phyloP scores from a whole-genome alignment of 2,888 invertebrate species.

The Mellilla xanthometata region DNA sequence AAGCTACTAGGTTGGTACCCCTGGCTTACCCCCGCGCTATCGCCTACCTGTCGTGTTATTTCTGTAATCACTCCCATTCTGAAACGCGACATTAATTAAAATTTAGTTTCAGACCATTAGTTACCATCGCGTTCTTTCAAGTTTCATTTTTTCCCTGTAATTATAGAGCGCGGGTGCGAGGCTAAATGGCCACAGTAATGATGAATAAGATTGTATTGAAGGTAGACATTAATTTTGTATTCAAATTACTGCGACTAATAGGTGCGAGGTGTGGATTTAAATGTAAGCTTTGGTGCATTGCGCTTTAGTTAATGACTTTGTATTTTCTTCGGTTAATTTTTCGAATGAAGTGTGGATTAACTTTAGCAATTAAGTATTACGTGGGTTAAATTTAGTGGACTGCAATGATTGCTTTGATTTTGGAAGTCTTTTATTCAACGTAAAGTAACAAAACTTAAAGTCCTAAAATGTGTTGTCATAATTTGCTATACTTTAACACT shows the following conservation, averaged over 20 bases:
- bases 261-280: conserved; percentile 69
- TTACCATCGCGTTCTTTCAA: conserved; percentile 78
- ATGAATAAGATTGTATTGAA: conserved; percentile 79
- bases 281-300: conserved; percentile 56
- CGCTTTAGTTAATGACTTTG: conserved; percentile 57
- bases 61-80: conserved; percentile 81
- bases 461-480: too few relatives aligned
- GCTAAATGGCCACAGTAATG: conserved; percentile 78
- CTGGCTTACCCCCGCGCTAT: conserved; percentile 47
- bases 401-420: too few relatives aligned
- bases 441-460: too few relatives aligned
- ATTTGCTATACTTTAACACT: too few relatives aligned
- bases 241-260: conserved; percentile 77
- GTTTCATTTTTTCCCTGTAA: conserved; percentile 77
- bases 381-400: too few relatives aligned
- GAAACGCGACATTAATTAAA: conserved; percentile 83
- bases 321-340: conserved; percentile 38
- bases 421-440: too few relatives aligned
- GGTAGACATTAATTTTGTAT: conserved; percentile 78
- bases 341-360: too few relatives aligned
- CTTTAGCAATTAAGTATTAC: too few relatives aligned
- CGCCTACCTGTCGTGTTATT: conserved; percentile 75
- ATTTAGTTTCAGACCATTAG: conserved; percentile 83
- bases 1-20: conserved; percentile 2
- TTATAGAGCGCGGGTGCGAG: conserved; percentile 73